Evolutionary conservation across 2,113 vertebrate species (phyloP).

Genomic region (Thunnus maccoyii): DNA sequence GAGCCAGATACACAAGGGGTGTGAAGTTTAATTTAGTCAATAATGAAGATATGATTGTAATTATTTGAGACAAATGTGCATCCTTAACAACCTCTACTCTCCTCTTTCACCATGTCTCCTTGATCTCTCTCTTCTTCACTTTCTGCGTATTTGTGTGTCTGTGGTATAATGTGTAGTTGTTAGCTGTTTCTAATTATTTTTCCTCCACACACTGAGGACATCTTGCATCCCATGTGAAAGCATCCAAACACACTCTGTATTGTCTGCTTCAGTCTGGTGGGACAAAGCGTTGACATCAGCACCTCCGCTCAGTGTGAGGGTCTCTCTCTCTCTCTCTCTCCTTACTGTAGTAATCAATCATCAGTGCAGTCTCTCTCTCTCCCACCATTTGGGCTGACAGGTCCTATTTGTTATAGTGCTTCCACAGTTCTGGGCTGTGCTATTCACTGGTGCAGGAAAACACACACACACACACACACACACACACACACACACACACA

Average conservation of each 20-base stretch:
- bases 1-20: neutral
- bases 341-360: slow-evolving; percentile 57
- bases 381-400: slow-evolving; percentile 54
- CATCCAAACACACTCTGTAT: slow-evolving; percentile 1
- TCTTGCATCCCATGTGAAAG: neutral
- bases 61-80: neutral
- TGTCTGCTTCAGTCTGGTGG: slow-evolving; percentile 36
- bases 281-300: slow-evolving; percentile 78
- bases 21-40: neutral
- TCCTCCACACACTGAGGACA: neutral
- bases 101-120: neutral
- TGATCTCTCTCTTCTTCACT: neutral
- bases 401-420: slow-evolving; percentile 76
- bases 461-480: neutral
- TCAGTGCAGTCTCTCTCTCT: slow-evolving; percentile 25
- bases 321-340: slow-evolving; percentile 33
- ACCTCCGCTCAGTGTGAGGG: slow-evolving; percentile 64
- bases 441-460: slow-evolving; percentile 34
- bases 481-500: neutral
- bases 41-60: neutral
- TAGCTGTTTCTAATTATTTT: slow-evolving; percentile 10
- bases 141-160: neutral
- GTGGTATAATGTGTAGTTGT: neutral
- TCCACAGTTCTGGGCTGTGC: slow-evolving; percentile 44
- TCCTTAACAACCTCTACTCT: neutral